Percentiles rank a stretch among this genome's conserved stretches.
Evolutionary conservation across 2,888 invertebrate genomes (phyloP).

Genomic region (Theodoxus fluviatilis): DNA sequence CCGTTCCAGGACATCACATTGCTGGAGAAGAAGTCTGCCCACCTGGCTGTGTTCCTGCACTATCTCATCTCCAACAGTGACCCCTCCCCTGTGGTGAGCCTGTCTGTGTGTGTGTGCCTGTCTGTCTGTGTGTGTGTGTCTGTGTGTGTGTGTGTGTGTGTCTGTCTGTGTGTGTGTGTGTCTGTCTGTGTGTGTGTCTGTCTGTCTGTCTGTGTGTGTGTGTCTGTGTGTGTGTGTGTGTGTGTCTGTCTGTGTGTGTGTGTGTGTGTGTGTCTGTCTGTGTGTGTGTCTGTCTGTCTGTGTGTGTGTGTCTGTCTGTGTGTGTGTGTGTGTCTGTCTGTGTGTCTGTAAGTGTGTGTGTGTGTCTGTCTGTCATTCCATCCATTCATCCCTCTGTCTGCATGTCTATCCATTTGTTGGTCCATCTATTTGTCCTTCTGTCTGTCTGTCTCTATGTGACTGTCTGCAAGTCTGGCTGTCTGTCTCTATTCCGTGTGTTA

Average conservation of each 20-base stretch:
- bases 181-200: no score
- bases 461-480: neutral
- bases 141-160: no score
- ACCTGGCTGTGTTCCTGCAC: conserved; percentile 93
- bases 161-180: no score
- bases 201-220: no score
- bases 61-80: conserved; percentile 85
- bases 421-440: neutral
- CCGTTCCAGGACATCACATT: conserved; percentile 86
- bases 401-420: neutral
- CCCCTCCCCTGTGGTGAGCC: conserved; percentile 76
- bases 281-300: neutral
- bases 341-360: neutral
- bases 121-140: no score
- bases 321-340: neutral
- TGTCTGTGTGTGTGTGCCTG: no score
- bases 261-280: neutral
- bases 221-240: no score
- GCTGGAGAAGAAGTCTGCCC: conserved; percentile 84
- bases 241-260: neutral
- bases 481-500: no score
- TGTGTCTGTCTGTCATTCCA: neutral
- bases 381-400: no score
- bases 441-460: neutral
- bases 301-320: neutral